phyloP scores from a whole-genome alignment of 1,140 invertebrate genomes.

The Drosophila erecta region DNA sequence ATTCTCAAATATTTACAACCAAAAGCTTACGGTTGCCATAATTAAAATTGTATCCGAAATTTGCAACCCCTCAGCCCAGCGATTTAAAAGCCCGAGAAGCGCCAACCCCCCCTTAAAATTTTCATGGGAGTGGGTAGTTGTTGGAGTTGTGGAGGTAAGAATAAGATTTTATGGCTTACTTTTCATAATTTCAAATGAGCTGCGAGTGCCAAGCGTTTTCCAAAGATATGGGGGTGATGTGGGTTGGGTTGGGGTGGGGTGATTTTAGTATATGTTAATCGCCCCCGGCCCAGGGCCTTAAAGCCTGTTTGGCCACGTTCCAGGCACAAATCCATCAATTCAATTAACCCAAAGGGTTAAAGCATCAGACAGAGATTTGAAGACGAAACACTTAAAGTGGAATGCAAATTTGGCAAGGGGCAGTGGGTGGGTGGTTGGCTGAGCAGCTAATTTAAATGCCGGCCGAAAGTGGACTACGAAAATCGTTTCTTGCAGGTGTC shows the following conservation, averaged over 20 bases:
- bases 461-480: conserved; percentile 50
- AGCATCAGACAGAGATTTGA: conserved; percentile 6
- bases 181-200: conserved; percentile 80
- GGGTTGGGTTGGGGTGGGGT: background rate
- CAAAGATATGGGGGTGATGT: background rate
- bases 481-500: conserved; percentile 77
- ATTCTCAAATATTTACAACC: conserved; percentile 85
- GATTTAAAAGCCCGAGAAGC: background rate
- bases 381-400: conserved; percentile 58
- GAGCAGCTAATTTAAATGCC: conserved; percentile 75
- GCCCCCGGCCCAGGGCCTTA: conserved; percentile 28
- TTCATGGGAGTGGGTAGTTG: conserved; percentile 2
- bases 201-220: conserved; percentile 64
- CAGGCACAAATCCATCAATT: conserved; percentile 72
- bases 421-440: background rate
- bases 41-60: conserved; percentile 85
- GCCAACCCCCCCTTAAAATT: background rate
- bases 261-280: conserved; percentile 44
- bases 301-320: conserved; percentile 55
- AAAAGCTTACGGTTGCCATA: conserved; percentile 85
- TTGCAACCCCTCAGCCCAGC: conserved; percentile 4
- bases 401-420: conserved; percentile 67
- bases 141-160: conserved; percentile 59
- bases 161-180: conserved; percentile 83
- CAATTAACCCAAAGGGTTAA: conserved; percentile 67